phyloP scores from a whole-genome alignment of 2,888 invertebrate species.

The Macrophya annulata region DNA sequence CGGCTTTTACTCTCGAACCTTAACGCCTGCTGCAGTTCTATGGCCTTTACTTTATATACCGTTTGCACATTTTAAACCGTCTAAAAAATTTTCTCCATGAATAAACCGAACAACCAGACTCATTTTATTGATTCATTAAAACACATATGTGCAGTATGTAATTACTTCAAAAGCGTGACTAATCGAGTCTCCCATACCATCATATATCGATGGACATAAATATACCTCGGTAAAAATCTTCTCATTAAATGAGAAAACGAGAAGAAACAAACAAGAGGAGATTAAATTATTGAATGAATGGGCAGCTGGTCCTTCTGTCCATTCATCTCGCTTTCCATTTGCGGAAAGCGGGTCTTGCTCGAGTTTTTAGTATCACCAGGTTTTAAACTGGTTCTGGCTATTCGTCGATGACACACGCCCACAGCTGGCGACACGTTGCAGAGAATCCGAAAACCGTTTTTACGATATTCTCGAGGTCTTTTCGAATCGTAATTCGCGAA shows the following conservation, averaged over 20 bases:
- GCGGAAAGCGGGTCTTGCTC: slow-evolving; percentile 36
- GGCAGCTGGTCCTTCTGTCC: slow-evolving; percentile 25
- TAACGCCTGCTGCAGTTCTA: neutral
- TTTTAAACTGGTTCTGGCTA: slow-evolving; percentile 35
- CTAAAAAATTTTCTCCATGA: neutral
- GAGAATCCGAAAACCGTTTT: neutral
- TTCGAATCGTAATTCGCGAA: neutral
- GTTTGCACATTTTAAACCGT: neutral
- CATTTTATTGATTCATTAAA: neutral
- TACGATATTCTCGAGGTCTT: neutral
- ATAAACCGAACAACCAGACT: neutral
- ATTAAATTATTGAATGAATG: slow-evolving; percentile 30
- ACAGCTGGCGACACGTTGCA: slow-evolving; percentile 64
- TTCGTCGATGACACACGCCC: slow-evolving; percentile 58
- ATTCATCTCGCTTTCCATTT: slow-evolving; percentile 50
- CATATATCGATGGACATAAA: neutral
- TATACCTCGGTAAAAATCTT: neutral
- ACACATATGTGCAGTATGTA: neutral
- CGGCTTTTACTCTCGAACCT: slow-evolving; percentile 35
- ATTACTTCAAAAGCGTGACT: neutral
- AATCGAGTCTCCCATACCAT: neutral
- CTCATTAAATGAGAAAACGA: neutral
- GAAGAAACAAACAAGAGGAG: neutral
- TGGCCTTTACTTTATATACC: neutral
- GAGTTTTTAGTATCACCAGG: slow-evolving; percentile 7